These are phyloP conservation scores for human (Homo sapiens) DNA, from an alignment of 2,113 vertebrate species.

Conservation along the genomic window DNA sequence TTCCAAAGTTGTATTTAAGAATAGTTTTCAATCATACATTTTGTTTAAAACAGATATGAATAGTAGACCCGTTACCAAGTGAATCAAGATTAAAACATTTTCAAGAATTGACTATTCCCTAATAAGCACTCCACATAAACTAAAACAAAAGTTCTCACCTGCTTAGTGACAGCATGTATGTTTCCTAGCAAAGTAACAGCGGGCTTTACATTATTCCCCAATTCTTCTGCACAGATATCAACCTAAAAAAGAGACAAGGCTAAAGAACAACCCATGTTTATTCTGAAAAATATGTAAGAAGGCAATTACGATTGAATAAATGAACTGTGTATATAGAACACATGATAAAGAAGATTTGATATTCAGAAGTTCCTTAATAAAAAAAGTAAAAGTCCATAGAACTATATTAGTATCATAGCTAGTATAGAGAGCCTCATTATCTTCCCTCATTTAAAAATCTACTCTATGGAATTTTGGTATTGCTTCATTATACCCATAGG, in stretches of 20 bases:
- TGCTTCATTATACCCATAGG: neutral
- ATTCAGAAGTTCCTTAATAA: neutral
- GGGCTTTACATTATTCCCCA: conserved; percentile 96
- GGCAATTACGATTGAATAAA: neutral
- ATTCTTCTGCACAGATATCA: conserved; percentile 96
- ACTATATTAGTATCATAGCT: neutral
- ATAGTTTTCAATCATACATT: conserved; percentile 22
- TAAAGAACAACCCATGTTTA: neutral
- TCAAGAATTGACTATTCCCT: conserved; percentile 18
- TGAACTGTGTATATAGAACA: neutral
- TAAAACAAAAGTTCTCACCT: conserved; percentile 85
- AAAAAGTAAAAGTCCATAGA: conserved; percentile 32
- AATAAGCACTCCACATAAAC: neutral
- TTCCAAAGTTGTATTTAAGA: conserved; percentile 31
- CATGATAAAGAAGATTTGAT: neutral
- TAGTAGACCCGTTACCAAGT: neutral
- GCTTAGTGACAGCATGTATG: conserved; percentile 88
- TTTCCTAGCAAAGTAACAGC: conserved; percentile 92
- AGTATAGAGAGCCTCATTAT: neutral
- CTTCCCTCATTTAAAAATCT: neutral
- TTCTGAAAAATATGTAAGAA: conserved; percentile 22
- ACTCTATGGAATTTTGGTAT: neutral
- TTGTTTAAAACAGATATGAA: conserved; percentile 48
- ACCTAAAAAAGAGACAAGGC: conserved; percentile 83
- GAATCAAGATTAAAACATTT: conserved; percentile 22